A percentile compares a stretch with the other conserved stretches of the same genome.
phyloP scores from a whole-genome alignment of 2,797 vertebrate species.

The Brachyalestes nurse region DNA sequence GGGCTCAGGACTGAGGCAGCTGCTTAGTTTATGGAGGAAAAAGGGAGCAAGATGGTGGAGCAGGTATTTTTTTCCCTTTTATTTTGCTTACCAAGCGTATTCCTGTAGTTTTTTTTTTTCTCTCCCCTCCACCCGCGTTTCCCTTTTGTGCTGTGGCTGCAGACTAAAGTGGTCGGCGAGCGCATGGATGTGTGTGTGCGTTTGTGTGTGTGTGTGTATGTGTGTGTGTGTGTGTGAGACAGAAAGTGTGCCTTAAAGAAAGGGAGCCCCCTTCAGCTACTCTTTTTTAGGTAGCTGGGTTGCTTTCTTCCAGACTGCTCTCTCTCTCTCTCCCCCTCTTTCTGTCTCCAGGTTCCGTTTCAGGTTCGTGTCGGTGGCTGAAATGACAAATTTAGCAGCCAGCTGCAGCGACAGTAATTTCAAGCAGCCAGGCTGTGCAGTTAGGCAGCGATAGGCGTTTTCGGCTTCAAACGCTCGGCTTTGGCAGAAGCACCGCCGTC shows the following conservation, averaged over 20 bases:
- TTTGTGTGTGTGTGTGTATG: not conserved
- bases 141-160: conserved; percentile 56
- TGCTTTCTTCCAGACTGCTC: conserved; percentile 29
- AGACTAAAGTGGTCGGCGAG: conserved; percentile 33
- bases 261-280: conserved; percentile 57
- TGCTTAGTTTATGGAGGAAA: conserved; percentile 86
- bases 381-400: conserved; percentile 36
- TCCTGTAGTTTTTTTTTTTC: conserved; percentile 57
- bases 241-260: conserved; percentile 44
- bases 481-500: conserved; percentile 5
- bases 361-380: conserved; percentile 21
- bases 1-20: conserved; percentile 82
- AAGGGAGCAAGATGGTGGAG: conserved; percentile 85
- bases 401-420: conserved; percentile 38
- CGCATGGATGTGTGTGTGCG: conserved; percentile 4
- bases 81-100: conserved; percentile 67
- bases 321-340: not conserved
- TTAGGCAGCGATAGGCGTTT: not conserved
- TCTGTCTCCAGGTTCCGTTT: conserved; percentile 27
- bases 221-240: not conserved
- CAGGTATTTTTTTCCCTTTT: conserved; percentile 81
- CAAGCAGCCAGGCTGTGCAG: conserved; percentile 30
- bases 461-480: not conserved
- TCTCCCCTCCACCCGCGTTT: conserved; percentile 24
- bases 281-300: conserved; percentile 56